Conservation (phyloP, 2,888 invertebrate genomes). For the Linyphia triangularis region DNA sequence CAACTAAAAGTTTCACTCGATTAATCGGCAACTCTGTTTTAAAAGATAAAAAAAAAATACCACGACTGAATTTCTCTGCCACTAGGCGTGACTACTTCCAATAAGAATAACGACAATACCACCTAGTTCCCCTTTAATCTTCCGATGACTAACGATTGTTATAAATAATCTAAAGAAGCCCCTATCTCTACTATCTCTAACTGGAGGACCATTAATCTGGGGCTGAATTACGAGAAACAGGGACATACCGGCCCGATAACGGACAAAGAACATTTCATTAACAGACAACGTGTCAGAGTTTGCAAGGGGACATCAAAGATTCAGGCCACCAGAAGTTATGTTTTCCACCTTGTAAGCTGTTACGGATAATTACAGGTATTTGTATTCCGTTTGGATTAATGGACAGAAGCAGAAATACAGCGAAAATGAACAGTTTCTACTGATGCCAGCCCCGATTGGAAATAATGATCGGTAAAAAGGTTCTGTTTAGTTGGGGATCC, state of each 20-base stretch:
- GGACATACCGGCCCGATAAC: slow-evolving; percentile 37
- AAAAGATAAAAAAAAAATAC: neutral
- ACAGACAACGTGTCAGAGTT: slow-evolving; percentile 49
- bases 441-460: too few species aligned
- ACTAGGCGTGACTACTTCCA: neutral
- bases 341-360: slow-evolving; percentile 72
- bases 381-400: slow-evolving; percentile 66
- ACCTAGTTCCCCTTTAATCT: slow-evolving; percentile 8
- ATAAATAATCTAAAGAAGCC: slow-evolving; percentile 51
- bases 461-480: neutral
- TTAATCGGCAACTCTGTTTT: neutral
- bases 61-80: neutral
- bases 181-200: slow-evolving; percentile 33
- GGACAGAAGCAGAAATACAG: slow-evolving; percentile 65
- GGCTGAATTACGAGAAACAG: slow-evolving; percentile 36
- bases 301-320: slow-evolving; percentile 61
- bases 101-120: slow-evolving; percentile 14
- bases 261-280: slow-evolving; percentile 68
- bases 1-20: neutral
- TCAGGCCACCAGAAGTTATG: slow-evolving; percentile 42
- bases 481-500: slow-evolving; percentile 41
- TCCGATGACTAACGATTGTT: slow-evolving; percentile 48
- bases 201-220: slow-evolving; percentile 41
- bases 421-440: slow-evolving; percentile 20
- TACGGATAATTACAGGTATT: slow-evolving; percentile 75